Conservation (phyloP, 2,888 invertebrate species). For the Molorchus minor region DNA sequence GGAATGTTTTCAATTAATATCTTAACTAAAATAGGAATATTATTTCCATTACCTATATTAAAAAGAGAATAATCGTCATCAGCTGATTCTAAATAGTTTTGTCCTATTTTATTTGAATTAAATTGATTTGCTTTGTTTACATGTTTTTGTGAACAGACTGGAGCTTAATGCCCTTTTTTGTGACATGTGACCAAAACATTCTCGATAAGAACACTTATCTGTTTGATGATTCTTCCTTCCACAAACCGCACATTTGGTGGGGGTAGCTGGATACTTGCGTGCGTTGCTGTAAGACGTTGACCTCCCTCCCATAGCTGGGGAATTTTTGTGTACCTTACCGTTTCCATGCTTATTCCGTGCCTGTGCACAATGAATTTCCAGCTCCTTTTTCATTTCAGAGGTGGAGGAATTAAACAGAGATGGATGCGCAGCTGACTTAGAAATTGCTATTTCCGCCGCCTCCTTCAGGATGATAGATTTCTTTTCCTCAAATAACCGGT, state of each 20-base stretch:
- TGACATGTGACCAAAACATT: background rate
- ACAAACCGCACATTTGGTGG: background rate
- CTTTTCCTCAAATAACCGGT: constrained; percentile 22
- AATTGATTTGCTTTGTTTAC: background rate
- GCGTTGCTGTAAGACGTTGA: background rate
- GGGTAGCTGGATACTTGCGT: background rate
- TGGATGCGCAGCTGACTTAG: background rate
- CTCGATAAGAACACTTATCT: constrained; percentile 1
- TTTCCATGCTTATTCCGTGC: background rate
- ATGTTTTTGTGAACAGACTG: background rate
- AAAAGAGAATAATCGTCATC: background rate
- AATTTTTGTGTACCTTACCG: background rate
- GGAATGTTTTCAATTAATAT: background rate
- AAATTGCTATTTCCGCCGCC: constrained; percentile 8
- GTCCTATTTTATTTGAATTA: background rate
- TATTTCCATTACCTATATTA: background rate
- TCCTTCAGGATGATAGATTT: constrained; percentile 3
- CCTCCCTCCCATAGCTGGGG: background rate
- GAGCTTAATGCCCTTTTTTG: background rate
- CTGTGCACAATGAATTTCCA: background rate
- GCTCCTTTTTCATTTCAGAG: background rate
- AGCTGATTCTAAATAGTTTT: background rate
- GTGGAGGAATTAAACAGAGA: background rate
- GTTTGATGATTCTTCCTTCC: background rate
- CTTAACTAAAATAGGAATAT: background rate